phyloP scores from a whole-genome alignment of 2,888 invertebrate species.

The Lasioglossum leucozonium region DNA sequence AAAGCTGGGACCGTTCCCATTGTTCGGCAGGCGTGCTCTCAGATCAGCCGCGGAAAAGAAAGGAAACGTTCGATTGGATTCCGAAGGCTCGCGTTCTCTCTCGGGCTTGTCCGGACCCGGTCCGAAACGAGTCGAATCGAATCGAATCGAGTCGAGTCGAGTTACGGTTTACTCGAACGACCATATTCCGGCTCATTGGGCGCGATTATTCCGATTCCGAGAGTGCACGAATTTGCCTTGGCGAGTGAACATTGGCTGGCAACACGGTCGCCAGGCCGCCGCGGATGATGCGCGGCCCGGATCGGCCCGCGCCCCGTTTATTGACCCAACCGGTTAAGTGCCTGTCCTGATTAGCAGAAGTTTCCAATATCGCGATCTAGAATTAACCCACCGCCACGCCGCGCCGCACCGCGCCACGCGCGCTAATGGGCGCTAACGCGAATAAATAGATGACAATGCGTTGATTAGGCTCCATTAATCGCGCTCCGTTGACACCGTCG shows the following conservation, averaged over 20 bases:
- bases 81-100: not conserved
- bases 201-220: conserved; percentile 64
- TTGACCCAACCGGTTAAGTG: conserved; percentile 71
- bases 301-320: conserved; percentile 64
- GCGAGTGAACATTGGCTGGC: conserved; percentile 62
- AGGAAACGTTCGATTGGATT: conserved; percentile 8
- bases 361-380: conserved; percentile 70
- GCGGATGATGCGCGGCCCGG: conserved; percentile 53
- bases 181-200: conserved; percentile 55
- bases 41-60: conserved; percentile 18
- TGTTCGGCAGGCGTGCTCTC: conserved; percentile 4
- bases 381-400: conserved; percentile 42
- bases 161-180: conserved; percentile 59
- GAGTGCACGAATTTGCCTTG: conserved; percentile 59
- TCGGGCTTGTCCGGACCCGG: not conserved
- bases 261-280: conserved; percentile 47
- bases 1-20: not conserved
- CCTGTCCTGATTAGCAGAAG: conserved; percentile 72
- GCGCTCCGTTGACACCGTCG: conserved; percentile 6
- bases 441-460: conserved; percentile 66
- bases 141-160: conserved; percentile 23
- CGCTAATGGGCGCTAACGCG: conserved; percentile 52
- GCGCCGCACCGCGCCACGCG: no score
- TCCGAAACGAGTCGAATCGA: not conserved
- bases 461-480: conserved; percentile 60